Evolutionary conservation across 1,140 invertebrate genomes (phyloP).

Genomic region (Pseudoatta argentina): DNA sequence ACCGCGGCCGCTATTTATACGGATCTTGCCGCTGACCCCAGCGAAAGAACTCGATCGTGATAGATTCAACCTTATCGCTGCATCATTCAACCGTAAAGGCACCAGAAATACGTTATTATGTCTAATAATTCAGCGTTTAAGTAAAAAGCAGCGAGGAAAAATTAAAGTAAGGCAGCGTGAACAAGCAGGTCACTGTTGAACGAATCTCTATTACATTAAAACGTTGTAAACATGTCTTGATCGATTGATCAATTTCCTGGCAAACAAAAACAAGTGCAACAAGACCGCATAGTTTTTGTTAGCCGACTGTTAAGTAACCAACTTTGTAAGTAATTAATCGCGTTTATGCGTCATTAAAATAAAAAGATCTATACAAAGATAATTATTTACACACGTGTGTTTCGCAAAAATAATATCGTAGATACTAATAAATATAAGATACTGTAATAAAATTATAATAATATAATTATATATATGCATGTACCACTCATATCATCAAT

Average conservation of each 20-base stretch:
- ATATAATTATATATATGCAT: background rate
- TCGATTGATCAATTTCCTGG: conserved; percentile 24
- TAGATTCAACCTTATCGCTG: conserved; percentile 37
- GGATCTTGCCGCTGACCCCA: conserved; percentile 17
- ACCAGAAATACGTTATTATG: conserved; percentile 47
- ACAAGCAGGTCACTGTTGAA: conserved; percentile 6
- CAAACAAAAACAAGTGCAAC: background rate
- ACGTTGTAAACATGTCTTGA: background rate
- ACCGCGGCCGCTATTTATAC: conserved; percentile 31
- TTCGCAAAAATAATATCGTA: background rate
- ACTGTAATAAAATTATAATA: conserved; percentile 4
- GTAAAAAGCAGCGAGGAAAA: conserved; percentile 1
- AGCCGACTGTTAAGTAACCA: background rate
- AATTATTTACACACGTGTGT: background rate
- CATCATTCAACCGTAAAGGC: conserved; percentile 56
- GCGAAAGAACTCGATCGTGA: conserved; percentile 49
- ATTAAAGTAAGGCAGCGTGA: background rate
- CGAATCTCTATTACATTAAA: background rate
- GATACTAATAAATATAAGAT: background rate
- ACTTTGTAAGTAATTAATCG: too few relatives aligned
- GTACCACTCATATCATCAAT: too few relatives aligned
- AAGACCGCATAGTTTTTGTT: background rate
- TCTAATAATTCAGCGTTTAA: conserved; percentile 30
- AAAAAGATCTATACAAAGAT: background rate
- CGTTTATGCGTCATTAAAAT: background rate